These are phyloP conservation scores for Amia ocellicauda DNA, from an alignment of 2,113 vertebrate genomes.

Conservation along the genomic window DNA sequence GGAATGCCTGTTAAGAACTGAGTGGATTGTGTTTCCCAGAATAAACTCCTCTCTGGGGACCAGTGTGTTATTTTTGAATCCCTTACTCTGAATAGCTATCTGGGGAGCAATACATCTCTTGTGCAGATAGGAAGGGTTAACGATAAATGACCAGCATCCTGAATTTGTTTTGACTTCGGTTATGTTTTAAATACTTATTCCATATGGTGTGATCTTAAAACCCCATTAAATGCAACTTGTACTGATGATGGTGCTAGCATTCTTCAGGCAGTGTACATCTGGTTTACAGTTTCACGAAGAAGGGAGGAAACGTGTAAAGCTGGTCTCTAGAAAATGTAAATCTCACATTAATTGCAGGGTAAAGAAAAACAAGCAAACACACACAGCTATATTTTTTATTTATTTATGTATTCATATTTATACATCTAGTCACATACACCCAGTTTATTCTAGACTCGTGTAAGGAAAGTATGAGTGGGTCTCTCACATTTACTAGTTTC, in stretches of 20 bases:
- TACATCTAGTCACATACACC: no score
- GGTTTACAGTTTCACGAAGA: slow-evolving; percentile 34
- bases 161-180: slow-evolving; percentile 33
- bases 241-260: slow-evolving; percentile 19
- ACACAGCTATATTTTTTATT: no score
- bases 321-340: slow-evolving; percentile 48
- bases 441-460: no score
- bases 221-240: neutral
- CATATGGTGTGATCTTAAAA: neutral
- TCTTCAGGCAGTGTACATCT: slow-evolving; percentile 21
- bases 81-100: slow-evolving; percentile 34
- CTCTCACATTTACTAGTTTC: no score
- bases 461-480: no score
- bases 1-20: no score
- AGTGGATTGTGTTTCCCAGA: no score
- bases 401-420: no score
- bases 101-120: slow-evolving; percentile 40
- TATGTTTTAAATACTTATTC: slow-evolving; percentile 24
- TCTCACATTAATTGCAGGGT: slow-evolving; percentile 56
- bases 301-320: slow-evolving; percentile 12
- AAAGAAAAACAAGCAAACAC: no score
- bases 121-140: slow-evolving; percentile 42
- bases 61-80: slow-evolving; percentile 30
- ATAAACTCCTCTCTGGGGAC: no score
- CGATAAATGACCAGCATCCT: slow-evolving; percentile 43